These are phyloP conservation scores for Bovichtus variegatus DNA, from an alignment of 2,797 vertebrate genomes.

Conservation along the genomic window DNA sequence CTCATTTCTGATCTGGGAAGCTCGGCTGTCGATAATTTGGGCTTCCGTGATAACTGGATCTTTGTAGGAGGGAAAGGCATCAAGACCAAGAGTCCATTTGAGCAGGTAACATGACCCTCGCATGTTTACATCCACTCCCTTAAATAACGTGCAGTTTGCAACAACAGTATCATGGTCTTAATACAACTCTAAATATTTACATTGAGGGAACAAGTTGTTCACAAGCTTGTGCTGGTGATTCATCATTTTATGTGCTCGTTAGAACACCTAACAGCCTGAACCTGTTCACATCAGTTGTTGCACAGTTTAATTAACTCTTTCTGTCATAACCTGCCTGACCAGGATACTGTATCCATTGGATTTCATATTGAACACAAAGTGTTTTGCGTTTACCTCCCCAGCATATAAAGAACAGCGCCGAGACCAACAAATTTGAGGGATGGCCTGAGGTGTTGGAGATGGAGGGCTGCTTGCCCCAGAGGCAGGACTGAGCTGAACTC, in stretches of 20 bases:
- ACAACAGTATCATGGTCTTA: background rate
- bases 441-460: conserved; percentile 99
- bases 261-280: background rate
- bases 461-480: conserved; percentile 96
- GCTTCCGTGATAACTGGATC: conserved; percentile 98
- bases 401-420: conserved; percentile 97
- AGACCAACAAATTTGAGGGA: conserved; percentile 98
- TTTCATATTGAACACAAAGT: background rate
- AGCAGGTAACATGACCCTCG: conserved; percentile 88
- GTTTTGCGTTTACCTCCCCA: conserved; percentile 68
- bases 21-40: conserved; percentile 85
- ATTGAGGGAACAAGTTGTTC: background rate
- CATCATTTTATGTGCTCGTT: background rate
- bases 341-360: background rate
- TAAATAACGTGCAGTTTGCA: background rate
- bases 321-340: background rate
- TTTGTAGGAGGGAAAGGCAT: conserved; percentile 98
- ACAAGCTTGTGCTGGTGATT: background rate
- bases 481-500: conserved; percentile 82
- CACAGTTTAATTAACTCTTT: background rate
- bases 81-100: conserved; percentile 98
- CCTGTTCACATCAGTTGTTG: background rate
- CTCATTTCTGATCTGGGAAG: conserved; percentile 93
- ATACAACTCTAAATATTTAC: background rate
- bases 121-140: background rate